Conservation (phyloP, 2,888 invertebrate species). For the Clistopyga incitator region DNA sequence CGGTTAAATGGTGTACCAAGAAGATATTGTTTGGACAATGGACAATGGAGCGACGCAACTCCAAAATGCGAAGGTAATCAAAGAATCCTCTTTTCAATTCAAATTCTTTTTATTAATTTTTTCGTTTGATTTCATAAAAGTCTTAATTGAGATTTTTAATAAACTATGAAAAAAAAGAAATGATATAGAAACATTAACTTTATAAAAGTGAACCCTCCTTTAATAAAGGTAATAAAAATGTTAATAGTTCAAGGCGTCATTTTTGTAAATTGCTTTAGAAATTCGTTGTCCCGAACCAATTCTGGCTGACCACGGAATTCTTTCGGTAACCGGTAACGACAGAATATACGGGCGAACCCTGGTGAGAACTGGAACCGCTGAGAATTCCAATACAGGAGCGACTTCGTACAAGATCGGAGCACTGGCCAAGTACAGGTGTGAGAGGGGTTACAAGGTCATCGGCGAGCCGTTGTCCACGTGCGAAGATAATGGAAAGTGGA, state of each 20-base stretch:
- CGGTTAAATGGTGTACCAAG: conserved; percentile 90
- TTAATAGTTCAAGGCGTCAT: not conserved
- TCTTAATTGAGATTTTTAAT: too few relatives aligned
- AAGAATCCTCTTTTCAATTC: not conserved
- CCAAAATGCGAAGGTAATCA: conserved; percentile 93
- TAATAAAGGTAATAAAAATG: too few relatives aligned
- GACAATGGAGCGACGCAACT: conserved; percentile 93
- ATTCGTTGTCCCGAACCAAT: conserved; percentile 94
- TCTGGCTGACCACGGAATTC: conserved; percentile 93
- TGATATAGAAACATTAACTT: not conserved
- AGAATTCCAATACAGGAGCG: conserved; percentile 88
- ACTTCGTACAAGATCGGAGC: conserved; percentile 95
- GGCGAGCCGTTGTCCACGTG: conserved; percentile 94
- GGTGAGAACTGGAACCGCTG: conserved; percentile 89
- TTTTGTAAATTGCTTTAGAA: conserved; percentile 86
- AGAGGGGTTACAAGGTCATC: conserved; percentile 94
- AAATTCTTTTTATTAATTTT: too few relatives aligned
- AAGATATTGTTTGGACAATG: conserved; percentile 90
- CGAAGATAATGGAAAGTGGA: conserved; percentile 94
- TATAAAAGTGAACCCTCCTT: too few relatives aligned
- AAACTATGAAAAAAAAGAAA: too few relatives aligned
- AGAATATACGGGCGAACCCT: conserved; percentile 94
- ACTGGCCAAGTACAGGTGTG: conserved; percentile 94
- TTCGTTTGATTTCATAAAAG: too few relatives aligned
- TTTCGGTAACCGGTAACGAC: conserved; percentile 96